Evolutionary conservation across 1,140 invertebrate species (phyloP), one percentile per base, ranked within the genome.

Genomic region (Brachystomella parvula): DNA sequence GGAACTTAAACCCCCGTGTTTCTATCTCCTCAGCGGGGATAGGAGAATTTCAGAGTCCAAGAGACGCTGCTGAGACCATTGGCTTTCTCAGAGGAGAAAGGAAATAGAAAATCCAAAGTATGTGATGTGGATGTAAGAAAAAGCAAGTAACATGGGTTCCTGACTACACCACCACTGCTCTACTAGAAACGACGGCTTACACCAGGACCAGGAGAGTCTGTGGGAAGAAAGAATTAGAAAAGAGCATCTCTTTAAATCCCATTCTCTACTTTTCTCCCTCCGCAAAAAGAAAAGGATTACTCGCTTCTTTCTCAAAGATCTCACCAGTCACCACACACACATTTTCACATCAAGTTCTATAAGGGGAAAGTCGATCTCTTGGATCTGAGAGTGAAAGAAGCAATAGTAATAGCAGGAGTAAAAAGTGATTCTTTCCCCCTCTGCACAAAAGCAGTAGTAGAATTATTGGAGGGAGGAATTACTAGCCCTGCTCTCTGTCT

Each of bases 211-310:
- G 44, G 44, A 15, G 44, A 47, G 44, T n/a, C 44, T n/a, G n/a
- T 47, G n/a, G n/a, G 44, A 3, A 33, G 59, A 61, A 61, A 63
- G 21, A 24, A 2, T n/a, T 12, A 49, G 61, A 63, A 29, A 39
- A 26, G 9, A 61, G 12, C 3, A 26, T 28, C 33, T 15, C 33
- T 60, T 6, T 60, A 67, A 67, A 67, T 67, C 65, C 65, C 56
- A 63, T 67, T 67, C 60, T 57, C 49, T 57, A 66, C 64, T 67
- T 57, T 44, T 29, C 6, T 63, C 32, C 65, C n/a, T n/a, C n/a
- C n/a, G n/a, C n/a, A n/a, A n/a, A n/a, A n/a, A n/a, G n/a, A 57
- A 67, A 61, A 67, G 65, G 65, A 67, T 67, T 67, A 67, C 17
- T 47, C 33, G 26, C 30, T 49, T 53, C 58, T 63, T 57, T 63